Percentiles rank a stretch among this genome's conserved stretches.
phyloP scores from a whole-genome alignment of 2,797 vertebrate genomes.

The Brachyrhaphis roseni region DNA sequence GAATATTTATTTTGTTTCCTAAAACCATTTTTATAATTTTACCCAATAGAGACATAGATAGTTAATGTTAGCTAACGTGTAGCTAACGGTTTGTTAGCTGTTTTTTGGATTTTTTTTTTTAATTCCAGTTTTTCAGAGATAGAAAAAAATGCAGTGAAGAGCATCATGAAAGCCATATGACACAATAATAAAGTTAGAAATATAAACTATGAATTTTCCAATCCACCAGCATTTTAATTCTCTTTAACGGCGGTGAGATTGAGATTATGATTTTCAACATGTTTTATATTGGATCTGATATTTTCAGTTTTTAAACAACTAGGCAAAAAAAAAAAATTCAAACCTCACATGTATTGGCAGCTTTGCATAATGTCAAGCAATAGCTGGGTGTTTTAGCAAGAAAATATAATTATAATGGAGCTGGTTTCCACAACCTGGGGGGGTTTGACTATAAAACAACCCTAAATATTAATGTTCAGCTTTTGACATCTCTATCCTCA shows the following conservation, averaged over 20 bases:
- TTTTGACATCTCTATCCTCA: conserved; percentile 20
- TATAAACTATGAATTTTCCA: neutral
- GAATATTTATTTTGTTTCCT: neutral
- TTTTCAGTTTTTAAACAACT: neutral
- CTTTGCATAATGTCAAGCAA: neutral
- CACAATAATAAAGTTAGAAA: neutral
- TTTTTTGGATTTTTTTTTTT: neutral
- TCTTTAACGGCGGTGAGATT: neutral
- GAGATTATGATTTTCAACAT: neutral
- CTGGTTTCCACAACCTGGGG: neutral
- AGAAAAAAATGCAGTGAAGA: neutral
- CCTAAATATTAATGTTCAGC: conserved; percentile 7
- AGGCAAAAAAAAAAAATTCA: neutral
- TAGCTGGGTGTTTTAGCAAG: neutral
- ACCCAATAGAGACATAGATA: neutral
- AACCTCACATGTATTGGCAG: neutral
- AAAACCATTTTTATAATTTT: neutral
- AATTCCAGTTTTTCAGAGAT: neutral
- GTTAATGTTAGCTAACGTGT: neutral
- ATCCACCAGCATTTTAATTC: neutral
- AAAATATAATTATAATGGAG: neutral
- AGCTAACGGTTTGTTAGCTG: neutral
- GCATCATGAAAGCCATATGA: neutral
- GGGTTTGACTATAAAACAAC: conserved; percentile 1
- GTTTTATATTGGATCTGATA: neutral